A percentile compares a stretch with the other conserved stretches of the same genome.
Conservation (phyloP, 92 coral and sea anemone species). For the Hydrozoanthus gracilis region DNA sequence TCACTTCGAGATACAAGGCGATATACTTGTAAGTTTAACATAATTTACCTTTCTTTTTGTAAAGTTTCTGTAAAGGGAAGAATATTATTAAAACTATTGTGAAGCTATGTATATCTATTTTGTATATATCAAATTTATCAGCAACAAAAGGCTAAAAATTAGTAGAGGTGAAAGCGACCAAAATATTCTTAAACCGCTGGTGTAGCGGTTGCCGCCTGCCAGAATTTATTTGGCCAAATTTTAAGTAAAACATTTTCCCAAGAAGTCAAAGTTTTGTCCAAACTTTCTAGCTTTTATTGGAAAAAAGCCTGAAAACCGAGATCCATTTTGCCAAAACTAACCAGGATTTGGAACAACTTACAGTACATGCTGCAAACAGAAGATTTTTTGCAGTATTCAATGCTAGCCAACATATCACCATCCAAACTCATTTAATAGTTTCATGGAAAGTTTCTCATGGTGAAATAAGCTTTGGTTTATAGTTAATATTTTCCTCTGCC, state of each 20-base stretch:
- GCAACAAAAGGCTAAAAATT: too few species aligned
- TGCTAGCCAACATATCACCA: neutral
- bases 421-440: neutral
- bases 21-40: too few species aligned
- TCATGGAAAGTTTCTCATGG: neutral
- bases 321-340: conserved; percentile 16
- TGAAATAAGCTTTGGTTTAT: neutral
- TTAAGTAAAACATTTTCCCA: neutral
- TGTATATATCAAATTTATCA: too few species aligned
- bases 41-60: too few species aligned
- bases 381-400: neutral
- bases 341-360: conserved; percentile 2
- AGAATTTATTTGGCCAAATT: neutral
- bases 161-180: too few species aligned
- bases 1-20: too few species aligned
- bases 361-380: neutral
- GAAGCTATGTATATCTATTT: too few species aligned
- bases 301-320: neutral
- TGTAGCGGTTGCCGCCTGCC: too few species aligned
- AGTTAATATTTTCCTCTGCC: neutral
- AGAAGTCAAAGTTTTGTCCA: neutral
- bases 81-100: too few species aligned
- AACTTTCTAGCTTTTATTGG: neutral
- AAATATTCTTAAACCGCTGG: too few species aligned
- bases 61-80: too few species aligned